phyloP scores from a whole-genome alignment of 2,888 invertebrate species.

The Himalopsyche anomala region DNA sequence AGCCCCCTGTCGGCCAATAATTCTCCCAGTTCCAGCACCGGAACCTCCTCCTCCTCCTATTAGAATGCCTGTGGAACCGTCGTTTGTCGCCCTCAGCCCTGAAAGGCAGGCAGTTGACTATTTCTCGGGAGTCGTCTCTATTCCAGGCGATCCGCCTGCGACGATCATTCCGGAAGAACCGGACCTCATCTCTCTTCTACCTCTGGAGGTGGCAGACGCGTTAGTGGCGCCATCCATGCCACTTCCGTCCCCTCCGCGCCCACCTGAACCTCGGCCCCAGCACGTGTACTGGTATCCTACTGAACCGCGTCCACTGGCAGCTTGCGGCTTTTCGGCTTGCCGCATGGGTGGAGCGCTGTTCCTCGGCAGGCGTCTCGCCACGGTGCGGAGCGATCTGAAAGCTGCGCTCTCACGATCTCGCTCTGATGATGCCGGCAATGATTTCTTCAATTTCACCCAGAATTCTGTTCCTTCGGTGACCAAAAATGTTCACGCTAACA shows the following conservation, averaged over 20 bases:
- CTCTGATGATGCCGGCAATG: constrained; percentile 39
- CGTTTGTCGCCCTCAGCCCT: constrained; percentile 71
- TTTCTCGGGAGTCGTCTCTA: constrained; percentile 70
- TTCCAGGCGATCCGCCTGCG: background rate
- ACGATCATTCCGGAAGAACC: constrained; percentile 40
- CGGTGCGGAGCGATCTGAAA: constrained; percentile 74
- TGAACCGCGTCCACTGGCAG: constrained; percentile 79
- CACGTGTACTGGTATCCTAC: constrained; percentile 76
- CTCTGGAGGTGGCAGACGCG: constrained; percentile 48
- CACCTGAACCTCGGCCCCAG: constrained; percentile 70
- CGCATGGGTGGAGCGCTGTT: constrained; percentile 78
- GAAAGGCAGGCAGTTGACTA: constrained; percentile 74
- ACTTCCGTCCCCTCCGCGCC: constrained; percentile 66
- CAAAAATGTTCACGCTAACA: constrained; percentile 73
- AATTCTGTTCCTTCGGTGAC: constrained; percentile 71
- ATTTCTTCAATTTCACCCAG: constrained; percentile 70
- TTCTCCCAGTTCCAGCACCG: constrained; percentile 3
- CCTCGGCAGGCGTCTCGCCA: constrained; percentile 75
- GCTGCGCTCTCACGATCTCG: constrained; percentile 49
- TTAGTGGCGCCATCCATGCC: constrained; percentile 48
- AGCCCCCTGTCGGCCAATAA: constrained; percentile 69
- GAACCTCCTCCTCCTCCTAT: constrained; percentile 46
- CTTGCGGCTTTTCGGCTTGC: constrained; percentile 78
- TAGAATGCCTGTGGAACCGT: constrained; percentile 70
- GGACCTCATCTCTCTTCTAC: constrained; percentile 48